These are phyloP conservation scores for Brachymystax lenok DNA, from an alignment of 2,797 vertebrate genomes.

Conservation along the genomic window DNA sequence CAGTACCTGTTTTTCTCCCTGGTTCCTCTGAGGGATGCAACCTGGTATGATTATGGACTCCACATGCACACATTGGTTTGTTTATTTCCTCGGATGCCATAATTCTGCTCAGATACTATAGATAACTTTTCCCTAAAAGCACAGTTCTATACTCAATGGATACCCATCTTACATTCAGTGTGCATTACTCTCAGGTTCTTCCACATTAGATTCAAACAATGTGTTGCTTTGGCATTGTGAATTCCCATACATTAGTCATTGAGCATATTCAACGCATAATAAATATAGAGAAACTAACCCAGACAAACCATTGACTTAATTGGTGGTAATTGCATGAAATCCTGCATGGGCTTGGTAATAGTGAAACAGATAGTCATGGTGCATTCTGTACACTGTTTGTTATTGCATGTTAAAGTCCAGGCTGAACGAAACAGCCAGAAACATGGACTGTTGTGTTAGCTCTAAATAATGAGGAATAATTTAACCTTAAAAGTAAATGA, in stretches of 20 bases:
- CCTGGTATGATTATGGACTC: background rate
- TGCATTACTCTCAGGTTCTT: slow-evolving; percentile 24
- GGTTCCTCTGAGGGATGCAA: background rate
- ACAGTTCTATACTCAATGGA: slow-evolving; percentile 3
- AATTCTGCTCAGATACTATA: background rate
- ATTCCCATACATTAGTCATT: slow-evolving; percentile 45
- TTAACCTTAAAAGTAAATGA: slow-evolving; percentile 44
- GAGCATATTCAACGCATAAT: slow-evolving; percentile 34
- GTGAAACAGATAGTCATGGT: background rate
- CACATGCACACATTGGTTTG: slow-evolving; percentile 2
- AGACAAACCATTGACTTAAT: slow-evolving; percentile 23
- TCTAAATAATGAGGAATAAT: slow-evolving; percentile 42
- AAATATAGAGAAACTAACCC: background rate
- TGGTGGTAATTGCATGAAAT: slow-evolving; percentile 11
- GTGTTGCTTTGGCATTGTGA: slow-evolving; percentile 11
- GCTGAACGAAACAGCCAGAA: slow-evolving; percentile 13
- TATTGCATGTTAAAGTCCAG: slow-evolving; percentile 4
- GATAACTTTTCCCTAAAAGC: slow-evolving; percentile 15
- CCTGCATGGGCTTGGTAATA: background rate
- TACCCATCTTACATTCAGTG: slow-evolving; percentile 3
- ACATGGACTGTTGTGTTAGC: slow-evolving; percentile 6
- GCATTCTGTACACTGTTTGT: background rate
- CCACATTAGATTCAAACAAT: slow-evolving; percentile 20
- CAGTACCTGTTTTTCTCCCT: background rate
- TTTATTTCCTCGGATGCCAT: background rate